These are phyloP conservation scores for Linepithema humile DNA, from an alignment of 1,140 invertebrate genomes.

Conservation along the genomic window DNA sequence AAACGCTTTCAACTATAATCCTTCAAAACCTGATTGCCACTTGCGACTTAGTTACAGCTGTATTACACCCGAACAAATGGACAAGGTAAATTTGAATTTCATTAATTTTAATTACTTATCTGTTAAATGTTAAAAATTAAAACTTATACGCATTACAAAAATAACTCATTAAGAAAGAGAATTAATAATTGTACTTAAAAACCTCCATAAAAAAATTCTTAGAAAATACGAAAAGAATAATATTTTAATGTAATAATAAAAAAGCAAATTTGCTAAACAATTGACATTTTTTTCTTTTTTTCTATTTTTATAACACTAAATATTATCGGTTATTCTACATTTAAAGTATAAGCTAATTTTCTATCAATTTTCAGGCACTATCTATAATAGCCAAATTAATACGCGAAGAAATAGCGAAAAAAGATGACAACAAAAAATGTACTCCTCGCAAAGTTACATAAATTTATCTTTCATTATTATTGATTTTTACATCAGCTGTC, in stretches of 20 bases:
- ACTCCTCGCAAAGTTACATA: too few species aligned
- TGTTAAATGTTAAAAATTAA: not conserved
- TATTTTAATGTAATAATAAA: not conserved
- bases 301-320: not conserved
- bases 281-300: not conserved
- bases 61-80: constrained; percentile 83
- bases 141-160: not conserved
- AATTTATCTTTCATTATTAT: too few species aligned
- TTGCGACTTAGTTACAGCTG: constrained; percentile 85
- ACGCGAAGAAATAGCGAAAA: constrained; percentile 43
- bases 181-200: not conserved
- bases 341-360: not conserved
- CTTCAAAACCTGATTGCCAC: constrained; percentile 79
- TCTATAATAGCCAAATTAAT: constrained; percentile 35
- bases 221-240: not conserved
- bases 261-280: not conserved
- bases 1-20: constrained; percentile 82
- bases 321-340: not conserved
- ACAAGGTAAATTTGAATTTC: constrained; percentile 79
- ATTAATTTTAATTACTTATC: not conserved
- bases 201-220: not conserved
- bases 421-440: not conserved
- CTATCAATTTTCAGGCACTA: constrained; percentile 41
- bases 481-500: too few species aligned
- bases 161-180: not conserved